Conservation (phyloP, 2,113 vertebrate genomes). For the Neodontobutis hainanensis region DNA sequence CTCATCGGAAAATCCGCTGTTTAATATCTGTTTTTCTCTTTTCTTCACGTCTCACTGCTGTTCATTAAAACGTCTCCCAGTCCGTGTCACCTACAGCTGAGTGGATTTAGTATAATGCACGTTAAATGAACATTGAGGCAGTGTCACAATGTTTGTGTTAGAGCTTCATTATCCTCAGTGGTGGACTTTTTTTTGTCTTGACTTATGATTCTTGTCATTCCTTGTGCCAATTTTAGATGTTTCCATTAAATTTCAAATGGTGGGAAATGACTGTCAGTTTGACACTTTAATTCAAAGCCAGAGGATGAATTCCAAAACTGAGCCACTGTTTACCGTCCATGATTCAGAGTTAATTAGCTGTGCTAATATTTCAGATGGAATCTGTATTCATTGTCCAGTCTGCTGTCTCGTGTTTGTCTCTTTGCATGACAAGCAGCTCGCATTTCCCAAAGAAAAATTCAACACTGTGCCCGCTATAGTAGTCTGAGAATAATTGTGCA, state of each 20-base stretch:
- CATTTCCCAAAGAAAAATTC: constrained; percentile 23
- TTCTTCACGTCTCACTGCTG: constrained; percentile 35
- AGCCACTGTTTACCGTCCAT: constrained; percentile 48
- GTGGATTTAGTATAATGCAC: background rate
- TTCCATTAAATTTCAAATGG: constrained; percentile 59
- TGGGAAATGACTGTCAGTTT: constrained; percentile 59
- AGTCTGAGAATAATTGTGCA: constrained; percentile 17
- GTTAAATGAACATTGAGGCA: constrained; percentile 5
- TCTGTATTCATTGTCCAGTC: constrained; percentile 58
- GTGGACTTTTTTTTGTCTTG: constrained; percentile 13
- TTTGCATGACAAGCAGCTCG: constrained; percentile 45
- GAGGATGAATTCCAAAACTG: constrained; percentile 43
- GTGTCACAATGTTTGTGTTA: background rate
- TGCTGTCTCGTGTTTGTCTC: constrained; percentile 38
- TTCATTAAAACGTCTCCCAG: constrained; percentile 31
- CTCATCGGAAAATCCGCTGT: constrained; percentile 42
- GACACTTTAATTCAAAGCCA: constrained; percentile 58
- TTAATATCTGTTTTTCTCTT: constrained; percentile 52
- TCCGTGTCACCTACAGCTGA: constrained; percentile 6
- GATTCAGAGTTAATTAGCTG: constrained; percentile 68
- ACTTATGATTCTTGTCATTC: constrained; percentile 37
- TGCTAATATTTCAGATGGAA: constrained; percentile 64
- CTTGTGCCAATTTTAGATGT: constrained; percentile 38
- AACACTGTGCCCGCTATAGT: background rate
- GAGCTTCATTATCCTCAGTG: constrained; percentile 10